phyloP scores from a whole-genome alignment of 2,113 vertebrate genomes.

The Tyto alba region DNA sequence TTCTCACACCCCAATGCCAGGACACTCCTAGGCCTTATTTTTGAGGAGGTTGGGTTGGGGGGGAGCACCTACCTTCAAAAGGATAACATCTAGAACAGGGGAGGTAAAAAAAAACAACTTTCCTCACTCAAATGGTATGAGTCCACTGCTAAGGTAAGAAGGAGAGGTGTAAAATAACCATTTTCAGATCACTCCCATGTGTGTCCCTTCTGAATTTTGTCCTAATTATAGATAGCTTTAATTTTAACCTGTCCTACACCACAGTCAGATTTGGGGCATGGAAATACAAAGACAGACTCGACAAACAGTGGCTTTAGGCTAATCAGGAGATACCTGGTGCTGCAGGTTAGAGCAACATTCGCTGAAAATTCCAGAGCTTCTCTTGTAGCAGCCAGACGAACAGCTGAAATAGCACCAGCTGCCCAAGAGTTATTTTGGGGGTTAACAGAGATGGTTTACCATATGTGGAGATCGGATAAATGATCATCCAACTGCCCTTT shows the following conservation, averaged over 20 bases:
- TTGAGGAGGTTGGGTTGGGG: too few relatives aligned
- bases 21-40: background rate
- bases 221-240: background rate
- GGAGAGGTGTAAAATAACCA: background rate
- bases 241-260: background rate
- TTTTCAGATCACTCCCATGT: background rate
- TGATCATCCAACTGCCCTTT: background rate
- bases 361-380: background rate
- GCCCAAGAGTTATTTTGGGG: background rate
- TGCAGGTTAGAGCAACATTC: background rate
- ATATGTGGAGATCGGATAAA: background rate
- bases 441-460: background rate
- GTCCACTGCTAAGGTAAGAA: background rate
- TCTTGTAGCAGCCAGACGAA: background rate
- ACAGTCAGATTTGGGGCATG: background rate
- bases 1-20: background rate
- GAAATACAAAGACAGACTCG: background rate
- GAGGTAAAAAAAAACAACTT: background rate
- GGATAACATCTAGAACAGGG: background rate
- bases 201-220: background rate
- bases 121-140: background rate
- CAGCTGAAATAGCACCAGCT: conserved; percentile 9
- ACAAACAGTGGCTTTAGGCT: background rate
- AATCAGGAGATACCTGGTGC: background rate
- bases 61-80: background rate